These are phyloP conservation scores for Pantelozetes paolii DNA, from an alignment of 2,888 invertebrate genomes.

Conservation along the genomic window DNA sequence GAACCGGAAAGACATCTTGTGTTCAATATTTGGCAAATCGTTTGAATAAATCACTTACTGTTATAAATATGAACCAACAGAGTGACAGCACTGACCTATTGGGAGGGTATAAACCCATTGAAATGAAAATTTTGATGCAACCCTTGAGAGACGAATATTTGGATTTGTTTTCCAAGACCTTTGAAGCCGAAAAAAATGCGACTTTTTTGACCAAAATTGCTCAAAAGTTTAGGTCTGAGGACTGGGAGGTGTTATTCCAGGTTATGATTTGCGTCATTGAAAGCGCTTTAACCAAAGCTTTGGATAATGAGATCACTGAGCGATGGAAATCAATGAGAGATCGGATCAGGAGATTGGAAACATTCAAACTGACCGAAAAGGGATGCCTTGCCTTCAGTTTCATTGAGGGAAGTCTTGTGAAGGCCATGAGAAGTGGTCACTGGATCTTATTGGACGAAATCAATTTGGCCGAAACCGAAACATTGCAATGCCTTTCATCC, in stretches of 20 bases:
- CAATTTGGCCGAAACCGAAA: slow-evolving; percentile 94
- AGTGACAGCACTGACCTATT: slow-evolving; percentile 94
- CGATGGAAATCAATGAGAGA: slow-evolving; percentile 30
- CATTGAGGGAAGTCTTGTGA: slow-evolving; percentile 71
- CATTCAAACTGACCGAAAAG: slow-evolving; percentile 23
- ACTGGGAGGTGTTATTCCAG: slow-evolving; percentile 38
- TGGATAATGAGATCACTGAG: neutral
- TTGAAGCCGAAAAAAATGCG: slow-evolving; percentile 72
- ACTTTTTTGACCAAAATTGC: slow-evolving; percentile 68
- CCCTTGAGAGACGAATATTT: slow-evolving; percentile 81
- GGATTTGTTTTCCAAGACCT: slow-evolving; percentile 67
- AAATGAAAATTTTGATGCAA: slow-evolving; percentile 72
- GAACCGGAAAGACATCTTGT: slow-evolving; percentile 94
- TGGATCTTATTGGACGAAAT: slow-evolving; percentile 98
- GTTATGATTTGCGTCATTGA: slow-evolving; percentile 33
- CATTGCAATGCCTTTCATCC: slow-evolving; percentile 86
- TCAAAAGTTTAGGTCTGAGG: neutral
- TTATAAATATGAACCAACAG: slow-evolving; percentile 98
- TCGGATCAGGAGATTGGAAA: slow-evolving; percentile 1
- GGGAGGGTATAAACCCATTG: slow-evolving; percentile 94
- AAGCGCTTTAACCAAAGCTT: slow-evolving; percentile 31
- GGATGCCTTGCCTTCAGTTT: slow-evolving; percentile 42
- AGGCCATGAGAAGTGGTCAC: slow-evolving; percentile 78
- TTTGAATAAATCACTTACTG: slow-evolving; percentile 69
- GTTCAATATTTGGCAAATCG: slow-evolving; percentile 84